Base-by-base conservation (phyloP, 1,140 invertebrate species). In the Linepithema humile region DNA sequence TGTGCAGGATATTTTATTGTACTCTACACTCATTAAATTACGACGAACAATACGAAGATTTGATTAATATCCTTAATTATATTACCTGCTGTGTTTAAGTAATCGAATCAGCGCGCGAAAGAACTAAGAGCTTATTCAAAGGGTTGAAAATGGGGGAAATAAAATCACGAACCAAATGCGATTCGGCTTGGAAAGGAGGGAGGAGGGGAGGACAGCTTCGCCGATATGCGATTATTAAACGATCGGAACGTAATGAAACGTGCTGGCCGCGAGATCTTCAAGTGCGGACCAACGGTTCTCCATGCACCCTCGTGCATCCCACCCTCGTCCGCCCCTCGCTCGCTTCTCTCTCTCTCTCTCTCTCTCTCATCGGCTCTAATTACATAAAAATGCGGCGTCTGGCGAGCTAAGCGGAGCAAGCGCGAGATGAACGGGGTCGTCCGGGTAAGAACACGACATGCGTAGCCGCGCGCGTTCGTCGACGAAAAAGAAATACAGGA, bases 241-340 rank as follows among this genome's bases (percentile, higher is more conserved):
- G 75, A 80, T 80, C 75, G 75, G 75, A 69, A 80, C 50, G 75
- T 69, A 80, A 80, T 43, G 75, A 80, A 80, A 80, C 64, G 75
- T 35, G 75, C 40, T 40, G 40, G 78, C 64, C 75, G 59, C 77
- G 75, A 80, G 75, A 50, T 80, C 75, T 80, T 80, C 64, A 57
- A 78, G 74, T 78, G n/a, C 62, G 62, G 74, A 80, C 70, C 75
- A 80, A 80, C 75, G 75, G 70, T 80, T 80, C 64, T 45, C 55
- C 53, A 60, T 59, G 53, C 78, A 48, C 32, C 48, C 35, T 53
- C 48, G 23, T 45, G 4, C 74, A n/a, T 38, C n/a, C 48, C 60
- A 26, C 64, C 12, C 74, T 43, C 43, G 15, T n/a, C n/a, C n/a
- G n/a, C n/a, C n/a, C n/a, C n/a, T n/a, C n/a, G n/a, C n/a, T n/a